Base-by-base conservation (phyloP, 1,140 invertebrate genomes). In the Brachionus plicatilis region DNA sequence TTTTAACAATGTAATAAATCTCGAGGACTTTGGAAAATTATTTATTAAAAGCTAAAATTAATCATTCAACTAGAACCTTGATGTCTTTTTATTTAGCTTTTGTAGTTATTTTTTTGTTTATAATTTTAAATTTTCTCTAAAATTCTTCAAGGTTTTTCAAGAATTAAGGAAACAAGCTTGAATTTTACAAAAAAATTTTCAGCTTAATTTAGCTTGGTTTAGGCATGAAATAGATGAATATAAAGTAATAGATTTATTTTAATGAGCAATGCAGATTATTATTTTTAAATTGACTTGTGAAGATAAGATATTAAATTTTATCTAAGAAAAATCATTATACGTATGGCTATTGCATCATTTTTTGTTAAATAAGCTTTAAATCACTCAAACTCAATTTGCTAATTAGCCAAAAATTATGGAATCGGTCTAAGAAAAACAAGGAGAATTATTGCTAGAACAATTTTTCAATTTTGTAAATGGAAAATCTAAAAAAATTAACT, bases 11-110 rank as follows among this genome's bases (percentile, higher is more conserved):
- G 41, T 17, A 72, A 41, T 43, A 72, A 43, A 41, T 72, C 17
- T 72, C 33, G 33, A 41, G n/a, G 41, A 20, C 33, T 43, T 14
- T 43, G n/a, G 33, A 37, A 68, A 68, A 41, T 33, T 33, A 6
- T 72, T 43, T 24, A 14, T 37, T 72, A 43, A 72, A 43, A 72
- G 29, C 5, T n/a, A 72, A 41, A 43, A 20, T 72, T 17, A 72
- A 72, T 72, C 68, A 72, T 72, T 72, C 68, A 72, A 17, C 68
- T 72, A 72, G 68, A 72, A 72, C 68, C 20, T 43, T 72, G 41
- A n/a, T 72, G 33, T 72, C 11, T 43, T 17, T 41, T 41, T 60
- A 60, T 60, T 60, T 20, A 60, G 53, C 7, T 60, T 60, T 60
- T 17, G n/a, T 60, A 20, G 17, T 11, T 6, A 2, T 17, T 60